Evolutionary conservation across 1,140 invertebrate genomes (phyloP).

Genomic region (Hycleus cichorii): DNA sequence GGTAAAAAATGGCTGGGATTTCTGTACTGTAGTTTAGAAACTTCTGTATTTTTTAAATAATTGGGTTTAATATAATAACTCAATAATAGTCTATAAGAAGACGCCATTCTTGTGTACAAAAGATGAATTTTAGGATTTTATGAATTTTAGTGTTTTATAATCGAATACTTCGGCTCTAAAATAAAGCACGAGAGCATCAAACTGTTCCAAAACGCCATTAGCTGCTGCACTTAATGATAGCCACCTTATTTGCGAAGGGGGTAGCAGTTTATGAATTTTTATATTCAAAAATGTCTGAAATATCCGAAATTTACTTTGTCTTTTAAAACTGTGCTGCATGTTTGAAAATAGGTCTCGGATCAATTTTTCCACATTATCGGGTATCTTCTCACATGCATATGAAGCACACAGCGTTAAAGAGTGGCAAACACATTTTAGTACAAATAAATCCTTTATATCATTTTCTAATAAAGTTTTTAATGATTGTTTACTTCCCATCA

Average conservation of each 20-base stretch:
- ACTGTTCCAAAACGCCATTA: constrained; percentile 25
- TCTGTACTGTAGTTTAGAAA: too few species aligned
- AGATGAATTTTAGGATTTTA: too few species aligned
- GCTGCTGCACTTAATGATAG: constrained; percentile 30
- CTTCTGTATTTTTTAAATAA: too few species aligned
- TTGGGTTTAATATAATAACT: too few species aligned
- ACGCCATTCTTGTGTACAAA: too few species aligned
- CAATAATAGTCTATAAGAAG: too few species aligned
- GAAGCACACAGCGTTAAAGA: constrained; percentile 25
- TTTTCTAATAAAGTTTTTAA: constrained; percentile 11
- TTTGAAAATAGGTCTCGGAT: background rate
- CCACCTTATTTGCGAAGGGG: constrained; percentile 34
- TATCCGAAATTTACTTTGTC: constrained; percentile 19
- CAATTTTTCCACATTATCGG: constrained; percentile 17
- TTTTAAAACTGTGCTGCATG: constrained; percentile 20
- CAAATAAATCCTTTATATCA: constrained; percentile 18
- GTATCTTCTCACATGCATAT: constrained; percentile 24
- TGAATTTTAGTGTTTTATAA: too few species aligned
- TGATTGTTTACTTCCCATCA: too few species aligned
- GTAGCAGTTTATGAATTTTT: constrained; percentile 32
- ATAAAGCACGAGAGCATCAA: background rate
- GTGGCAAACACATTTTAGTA: constrained; percentile 30
- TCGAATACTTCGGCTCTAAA: too few species aligned
- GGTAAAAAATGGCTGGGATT: too few species aligned
- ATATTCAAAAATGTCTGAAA: constrained; percentile 31